A percentile compares a stretch with the other conserved stretches of the same genome.
Evolutionary conservation across 2,113 vertebrate species (phyloP).

Genomic region (Colistium nudipinnis): DNA sequence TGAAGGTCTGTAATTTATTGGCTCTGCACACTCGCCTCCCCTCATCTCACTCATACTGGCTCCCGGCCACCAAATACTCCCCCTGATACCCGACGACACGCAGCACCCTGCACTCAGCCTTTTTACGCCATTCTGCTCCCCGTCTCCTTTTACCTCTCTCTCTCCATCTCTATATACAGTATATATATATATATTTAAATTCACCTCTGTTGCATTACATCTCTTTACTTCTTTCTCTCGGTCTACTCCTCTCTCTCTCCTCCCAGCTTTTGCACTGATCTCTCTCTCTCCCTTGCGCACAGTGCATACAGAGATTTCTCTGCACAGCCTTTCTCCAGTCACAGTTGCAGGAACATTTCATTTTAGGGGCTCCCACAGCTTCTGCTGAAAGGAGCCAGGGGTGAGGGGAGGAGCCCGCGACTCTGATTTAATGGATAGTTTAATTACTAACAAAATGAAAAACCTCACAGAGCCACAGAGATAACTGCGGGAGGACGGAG

Average conservation of each 20-base stretch:
- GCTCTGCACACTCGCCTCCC: slow-evolving; percentile 78
- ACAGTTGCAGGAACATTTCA: slow-evolving; percentile 28
- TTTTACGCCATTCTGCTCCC: slow-evolving; percentile 50
- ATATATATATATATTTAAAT: too few relatives aligned
- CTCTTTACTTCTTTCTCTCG: slow-evolving; percentile 5
- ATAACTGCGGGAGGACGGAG: slow-evolving; percentile 40
- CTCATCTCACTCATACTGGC: slow-evolving; percentile 77
- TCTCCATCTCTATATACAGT: too few relatives aligned
- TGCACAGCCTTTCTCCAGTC: slow-evolving; percentile 19
- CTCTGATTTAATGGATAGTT: slow-evolving; percentile 45
- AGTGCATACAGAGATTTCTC: slow-evolving; percentile 5
- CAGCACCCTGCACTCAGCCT: slow-evolving; percentile 49
- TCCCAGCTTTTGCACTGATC: not conserved
- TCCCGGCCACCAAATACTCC: slow-evolving; percentile 74
- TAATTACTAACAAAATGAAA: slow-evolving; percentile 56
- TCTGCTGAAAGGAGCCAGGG: slow-evolving; percentile 18
- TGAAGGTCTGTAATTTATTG: slow-evolving; percentile 80
- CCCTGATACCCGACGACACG: slow-evolving; percentile 70
- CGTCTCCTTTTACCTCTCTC: slow-evolving; percentile 31
- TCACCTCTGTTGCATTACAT: slow-evolving; percentile 24
- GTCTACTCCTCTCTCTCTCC: slow-evolving; percentile 4
- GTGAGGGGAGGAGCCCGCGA: slow-evolving; percentile 24
- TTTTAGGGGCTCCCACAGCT: slow-evolving; percentile 13
- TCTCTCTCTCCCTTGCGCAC: slow-evolving; percentile 13
- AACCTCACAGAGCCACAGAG: slow-evolving; percentile 19